phyloP scores from a whole-genome alignment of 2,888 invertebrate genomes.

The Masnerella sp. region DNA sequence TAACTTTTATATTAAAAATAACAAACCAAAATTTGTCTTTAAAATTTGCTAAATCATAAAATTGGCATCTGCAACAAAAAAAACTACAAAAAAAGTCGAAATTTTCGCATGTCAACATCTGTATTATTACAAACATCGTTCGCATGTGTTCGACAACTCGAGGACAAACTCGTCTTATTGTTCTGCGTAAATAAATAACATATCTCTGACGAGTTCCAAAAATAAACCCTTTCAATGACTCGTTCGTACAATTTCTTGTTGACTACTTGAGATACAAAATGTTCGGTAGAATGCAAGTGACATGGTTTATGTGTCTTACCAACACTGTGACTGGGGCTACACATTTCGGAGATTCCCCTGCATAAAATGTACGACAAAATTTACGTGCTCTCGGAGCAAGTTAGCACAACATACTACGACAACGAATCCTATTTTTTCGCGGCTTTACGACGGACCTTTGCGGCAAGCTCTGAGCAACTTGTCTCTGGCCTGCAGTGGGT shows the following conservation, averaged over 20 bases:
- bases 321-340: slow-evolving; percentile 23
- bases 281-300: slow-evolving; percentile 38
- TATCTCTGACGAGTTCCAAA: slow-evolving; percentile 33
- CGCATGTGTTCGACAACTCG: too few species aligned
- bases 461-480: slow-evolving; percentile 15
- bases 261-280: slow-evolving; percentile 47
- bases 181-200: slow-evolving; percentile 28
- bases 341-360: slow-evolving; percentile 39
- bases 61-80: too few species aligned
- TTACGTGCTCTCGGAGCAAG: slow-evolving; percentile 32
- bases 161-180: too few species aligned
- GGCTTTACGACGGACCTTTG: slow-evolving; percentile 22
- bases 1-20: too few species aligned
- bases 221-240: slow-evolving; percentile 11
- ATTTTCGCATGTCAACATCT: too few species aligned
- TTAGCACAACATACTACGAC: slow-evolving; percentile 17
- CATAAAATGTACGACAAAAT: slow-evolving; percentile 31
- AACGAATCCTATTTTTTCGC: slow-evolving; percentile 31
- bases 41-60: too few species aligned
- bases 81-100: too few species aligned
- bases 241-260: too few species aligned
- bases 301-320: slow-evolving; percentile 43
- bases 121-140: too few species aligned
- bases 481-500: background rate
- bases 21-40: too few species aligned